phyloP scores from a whole-genome alignment of 2,888 invertebrate species.

The Lepas anatifera region DNA sequence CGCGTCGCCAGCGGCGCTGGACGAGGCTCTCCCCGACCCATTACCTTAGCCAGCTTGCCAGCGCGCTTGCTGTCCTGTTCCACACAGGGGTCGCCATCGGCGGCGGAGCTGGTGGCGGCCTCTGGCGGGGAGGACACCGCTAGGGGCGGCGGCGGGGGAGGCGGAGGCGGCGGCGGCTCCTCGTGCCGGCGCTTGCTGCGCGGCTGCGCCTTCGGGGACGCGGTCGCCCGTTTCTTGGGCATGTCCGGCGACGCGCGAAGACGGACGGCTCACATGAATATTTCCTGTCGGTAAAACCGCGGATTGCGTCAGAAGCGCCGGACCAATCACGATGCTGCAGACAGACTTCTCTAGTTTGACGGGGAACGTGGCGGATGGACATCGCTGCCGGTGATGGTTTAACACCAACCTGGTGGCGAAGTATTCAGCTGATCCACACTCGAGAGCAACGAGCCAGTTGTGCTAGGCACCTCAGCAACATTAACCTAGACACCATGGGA shows the following conservation, averaged over 20 bases:
- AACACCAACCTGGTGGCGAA: too few relatives aligned
- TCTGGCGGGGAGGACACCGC: background rate
- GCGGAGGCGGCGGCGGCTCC: background rate
- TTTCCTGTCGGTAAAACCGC: background rate
- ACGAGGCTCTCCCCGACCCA: background rate
- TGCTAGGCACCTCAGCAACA: too few relatives aligned
- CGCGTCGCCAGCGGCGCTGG: background rate
- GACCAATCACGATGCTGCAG: too few relatives aligned
- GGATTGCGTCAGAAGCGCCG: too few relatives aligned
- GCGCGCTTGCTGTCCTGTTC: slow-evolving; percentile 1
- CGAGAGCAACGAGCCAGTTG: too few relatives aligned
- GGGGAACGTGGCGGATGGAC: too few relatives aligned
- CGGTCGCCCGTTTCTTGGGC: slow-evolving; percentile 1
- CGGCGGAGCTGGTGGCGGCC: background rate
- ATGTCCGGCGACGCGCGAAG: background rate
- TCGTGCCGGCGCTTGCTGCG: background rate
- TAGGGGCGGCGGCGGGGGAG: background rate
- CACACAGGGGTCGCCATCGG: background rate
- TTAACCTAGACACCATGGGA: too few relatives aligned
- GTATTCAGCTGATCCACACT: too few relatives aligned
- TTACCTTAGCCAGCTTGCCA: slow-evolving; percentile 5
- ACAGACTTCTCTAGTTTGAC: too few relatives aligned
- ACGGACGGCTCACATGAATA: background rate
- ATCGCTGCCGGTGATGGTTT: too few relatives aligned
- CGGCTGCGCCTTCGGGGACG: slow-evolving; percentile 1